Evolutionary conservation across 2,888 invertebrate genomes (phyloP).

Genomic region (Euzetes globulus): DNA sequence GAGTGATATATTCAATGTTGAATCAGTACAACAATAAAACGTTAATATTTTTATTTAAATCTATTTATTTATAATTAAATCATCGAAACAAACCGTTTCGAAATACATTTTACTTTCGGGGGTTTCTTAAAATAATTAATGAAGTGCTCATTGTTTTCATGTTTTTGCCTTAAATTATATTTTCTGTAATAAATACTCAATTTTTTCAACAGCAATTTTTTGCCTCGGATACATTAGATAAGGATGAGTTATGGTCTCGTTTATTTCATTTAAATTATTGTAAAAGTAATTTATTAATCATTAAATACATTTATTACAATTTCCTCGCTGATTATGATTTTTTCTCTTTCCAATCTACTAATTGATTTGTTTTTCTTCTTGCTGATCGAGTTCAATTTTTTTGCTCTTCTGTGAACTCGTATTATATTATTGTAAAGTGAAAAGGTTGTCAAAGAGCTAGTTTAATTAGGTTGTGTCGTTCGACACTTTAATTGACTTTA

Average conservation of each 20-base stretch:
- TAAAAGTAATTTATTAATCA: slow-evolving; percentile 14
- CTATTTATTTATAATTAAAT: background rate
- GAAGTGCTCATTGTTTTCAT: no score
- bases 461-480: no score
- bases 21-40: slow-evolving; percentile 5
- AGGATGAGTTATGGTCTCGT: background rate
- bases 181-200: background rate
- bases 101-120: background rate
- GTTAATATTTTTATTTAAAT: background rate
- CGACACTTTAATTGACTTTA: no score
- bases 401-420: no score
- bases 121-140: background rate
- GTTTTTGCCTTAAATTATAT: no score
- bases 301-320: slow-evolving; percentile 15
- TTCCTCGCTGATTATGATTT: background rate
- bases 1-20: slow-evolving; percentile 9
- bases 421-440: no score
- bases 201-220: background rate
- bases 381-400: no score
- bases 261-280: slow-evolving; percentile 6
- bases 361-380: no score
- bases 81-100: background rate
- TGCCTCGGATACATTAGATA: background rate
- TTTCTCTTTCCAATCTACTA: no score
- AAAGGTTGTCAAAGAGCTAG: no score